Conservation (phyloP, 2,113 vertebrate species). For the Halcyon malimbica region DNA sequence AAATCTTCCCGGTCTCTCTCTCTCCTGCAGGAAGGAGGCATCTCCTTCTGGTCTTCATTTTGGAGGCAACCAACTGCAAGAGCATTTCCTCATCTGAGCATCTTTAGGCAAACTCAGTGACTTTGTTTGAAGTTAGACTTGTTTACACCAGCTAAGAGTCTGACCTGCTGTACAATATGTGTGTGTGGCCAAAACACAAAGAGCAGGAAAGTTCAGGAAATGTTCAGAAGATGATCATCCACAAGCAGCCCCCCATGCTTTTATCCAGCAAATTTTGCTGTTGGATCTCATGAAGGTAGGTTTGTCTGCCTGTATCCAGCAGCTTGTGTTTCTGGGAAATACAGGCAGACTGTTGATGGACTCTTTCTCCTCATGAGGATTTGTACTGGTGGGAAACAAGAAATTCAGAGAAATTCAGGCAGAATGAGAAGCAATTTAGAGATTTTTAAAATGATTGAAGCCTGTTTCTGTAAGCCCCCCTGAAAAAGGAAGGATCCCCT, state of each 20-base stretch:
- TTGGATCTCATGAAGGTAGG: not conserved
- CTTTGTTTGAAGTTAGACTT: not conserved
- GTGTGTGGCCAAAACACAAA: not conserved
- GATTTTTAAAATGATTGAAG: not conserved
- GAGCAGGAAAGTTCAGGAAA: not conserved
- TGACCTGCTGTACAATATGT: not conserved
- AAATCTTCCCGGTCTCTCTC: not conserved
- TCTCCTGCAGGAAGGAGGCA: not conserved
- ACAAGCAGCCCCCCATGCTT: not conserved
- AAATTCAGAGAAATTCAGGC: not conserved
- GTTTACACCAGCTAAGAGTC: not conserved
- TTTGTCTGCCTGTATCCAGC: not conserved
- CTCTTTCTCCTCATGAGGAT: not conserved
- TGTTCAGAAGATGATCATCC: not conserved
- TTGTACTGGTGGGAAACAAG: not conserved
- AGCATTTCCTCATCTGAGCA: not conserved
- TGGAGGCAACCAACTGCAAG: not conserved
- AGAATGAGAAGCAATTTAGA: not conserved
- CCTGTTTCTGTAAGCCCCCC: not conserved
- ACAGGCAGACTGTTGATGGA: not conserved
- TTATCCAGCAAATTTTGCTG: not conserved
- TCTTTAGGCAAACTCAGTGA: not conserved
- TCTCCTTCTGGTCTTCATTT: not conserved
- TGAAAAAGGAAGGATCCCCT: not conserved
- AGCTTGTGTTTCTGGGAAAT: not conserved